Conservation (phyloP, 2,113 vertebrate species). For the Ornithorhynchus anatinus region DNA sequence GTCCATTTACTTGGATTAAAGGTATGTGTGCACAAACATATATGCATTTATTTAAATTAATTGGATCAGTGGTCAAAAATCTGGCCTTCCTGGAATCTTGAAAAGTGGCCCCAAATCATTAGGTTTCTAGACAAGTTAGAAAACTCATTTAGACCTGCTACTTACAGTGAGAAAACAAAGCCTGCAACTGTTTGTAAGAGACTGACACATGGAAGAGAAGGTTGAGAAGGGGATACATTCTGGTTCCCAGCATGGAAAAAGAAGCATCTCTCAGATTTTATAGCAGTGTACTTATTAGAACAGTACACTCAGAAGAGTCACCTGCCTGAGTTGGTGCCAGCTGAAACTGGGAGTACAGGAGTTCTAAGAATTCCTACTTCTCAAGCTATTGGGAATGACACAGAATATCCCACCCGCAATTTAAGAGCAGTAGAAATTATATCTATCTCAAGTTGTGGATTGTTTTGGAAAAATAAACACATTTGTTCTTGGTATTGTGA, state of each 20-base stretch:
- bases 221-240: not conserved
- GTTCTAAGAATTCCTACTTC: not conserved
- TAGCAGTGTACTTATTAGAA: conserved; percentile 14
- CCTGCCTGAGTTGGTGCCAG: conserved; percentile 12
- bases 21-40: too few species aligned
- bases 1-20: too few species aligned
- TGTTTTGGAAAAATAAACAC: too few species aligned
- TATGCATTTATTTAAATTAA: too few species aligned
- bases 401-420: not conserved
- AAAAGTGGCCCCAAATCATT: too few species aligned
- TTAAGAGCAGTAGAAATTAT: not conserved
- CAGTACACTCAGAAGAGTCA: not conserved
- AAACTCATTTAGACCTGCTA: too few species aligned
- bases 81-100: too few species aligned
- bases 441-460: not conserved
- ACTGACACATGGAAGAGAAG: not conserved
- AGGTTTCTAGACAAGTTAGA: too few species aligned
- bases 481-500: too few species aligned
- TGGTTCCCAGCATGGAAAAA: not conserved
- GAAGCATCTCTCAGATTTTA: conserved; percentile 21
- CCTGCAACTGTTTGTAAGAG: not conserved
- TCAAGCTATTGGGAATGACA: not conserved
- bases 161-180: not conserved
- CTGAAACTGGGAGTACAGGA: not conserved
- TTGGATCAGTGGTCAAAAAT: too few species aligned